Conservation (phyloP, 2,797 vertebrate species). For the Toxotes lorentzi region DNA sequence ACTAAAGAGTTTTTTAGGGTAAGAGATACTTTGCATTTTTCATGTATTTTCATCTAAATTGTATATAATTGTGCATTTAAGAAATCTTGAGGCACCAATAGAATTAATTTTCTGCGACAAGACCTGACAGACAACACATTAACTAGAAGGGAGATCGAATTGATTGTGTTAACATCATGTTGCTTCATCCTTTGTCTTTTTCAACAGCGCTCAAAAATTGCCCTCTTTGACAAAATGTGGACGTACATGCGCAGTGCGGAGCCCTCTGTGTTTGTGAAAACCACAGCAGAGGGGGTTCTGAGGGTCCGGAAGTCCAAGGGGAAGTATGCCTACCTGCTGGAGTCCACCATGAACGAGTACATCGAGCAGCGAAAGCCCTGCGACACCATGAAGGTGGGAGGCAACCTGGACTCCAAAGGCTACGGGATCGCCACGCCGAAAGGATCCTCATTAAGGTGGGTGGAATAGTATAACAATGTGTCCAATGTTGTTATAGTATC, state of each 20-base stretch:
- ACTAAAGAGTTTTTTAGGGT: conserved; percentile 99
- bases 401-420: conserved; percentile 99
- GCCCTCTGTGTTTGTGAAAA: conserved; percentile 99
- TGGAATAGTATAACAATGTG: conserved; percentile 99
- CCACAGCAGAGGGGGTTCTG: conserved; percentile 97
- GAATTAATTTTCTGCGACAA: neutral
- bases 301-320: conserved; percentile 99
- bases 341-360: conserved; percentile 99
- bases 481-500: conserved; percentile 99
- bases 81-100: neutral
- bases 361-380: conserved; percentile 99
- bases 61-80: neutral
- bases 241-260: conserved; percentile 99
- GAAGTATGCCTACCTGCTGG: conserved; percentile 98
- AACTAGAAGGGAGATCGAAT: no score
- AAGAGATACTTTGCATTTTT: conserved; percentile 67
- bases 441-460: conserved; percentile 99
- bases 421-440: conserved; percentile 99
- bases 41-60: neutral
- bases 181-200: neutral
- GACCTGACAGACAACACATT: neutral
- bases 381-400: conserved; percentile 99
- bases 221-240: conserved; percentile 99
- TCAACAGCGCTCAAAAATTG: conserved; percentile 97
- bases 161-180: conserved; percentile 3